phyloP scores from a whole-genome alignment of 2,888 invertebrate genomes.

The Callinectes sapidus region DNA sequence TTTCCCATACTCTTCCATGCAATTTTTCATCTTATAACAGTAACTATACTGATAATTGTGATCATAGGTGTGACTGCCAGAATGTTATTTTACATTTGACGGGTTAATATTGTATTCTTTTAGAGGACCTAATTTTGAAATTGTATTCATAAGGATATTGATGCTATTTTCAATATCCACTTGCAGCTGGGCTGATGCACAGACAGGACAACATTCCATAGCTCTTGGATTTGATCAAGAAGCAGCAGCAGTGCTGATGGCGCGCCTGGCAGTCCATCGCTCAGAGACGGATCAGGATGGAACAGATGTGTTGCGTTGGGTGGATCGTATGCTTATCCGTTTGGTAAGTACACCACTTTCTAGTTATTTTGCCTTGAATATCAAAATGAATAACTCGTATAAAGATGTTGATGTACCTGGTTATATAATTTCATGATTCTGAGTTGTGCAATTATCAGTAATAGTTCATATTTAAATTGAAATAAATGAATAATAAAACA shows the following conservation, averaged over 20 bases:
- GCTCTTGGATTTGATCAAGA: slow-evolving; percentile 98
- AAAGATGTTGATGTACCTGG: not conserved
- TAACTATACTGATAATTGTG: too few relatives aligned
- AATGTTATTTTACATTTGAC: too few relatives aligned
- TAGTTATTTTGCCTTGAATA: not conserved
- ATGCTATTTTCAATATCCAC: slow-evolving; percentile 34
- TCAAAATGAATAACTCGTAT: not conserved
- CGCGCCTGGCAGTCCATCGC: slow-evolving; percentile 95
- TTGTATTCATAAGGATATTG: not conserved
- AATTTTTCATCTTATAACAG: too few relatives aligned
- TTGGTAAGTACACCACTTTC: slow-evolving; percentile 81
- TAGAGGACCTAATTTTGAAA: not conserved
- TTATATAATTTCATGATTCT: not conserved
- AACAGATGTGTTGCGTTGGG: slow-evolving; percentile 98
- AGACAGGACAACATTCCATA: slow-evolving; percentile 88
- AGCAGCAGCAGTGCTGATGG: slow-evolving; percentile 97
- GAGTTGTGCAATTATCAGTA: not conserved
- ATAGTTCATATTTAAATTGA: not conserved
- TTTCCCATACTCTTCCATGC: too few relatives aligned
- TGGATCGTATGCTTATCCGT: slow-evolving; percentile 97
- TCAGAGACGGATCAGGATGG: slow-evolving; percentile 95
- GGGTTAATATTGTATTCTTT: too few relatives aligned
- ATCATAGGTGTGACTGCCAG: too few relatives aligned
- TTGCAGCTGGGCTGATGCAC: slow-evolving; percentile 94
- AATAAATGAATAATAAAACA: not conserved